Evolutionary conservation across 2,113 vertebrate species (phyloP).

Genomic region (Podiceps cristatus): DNA sequence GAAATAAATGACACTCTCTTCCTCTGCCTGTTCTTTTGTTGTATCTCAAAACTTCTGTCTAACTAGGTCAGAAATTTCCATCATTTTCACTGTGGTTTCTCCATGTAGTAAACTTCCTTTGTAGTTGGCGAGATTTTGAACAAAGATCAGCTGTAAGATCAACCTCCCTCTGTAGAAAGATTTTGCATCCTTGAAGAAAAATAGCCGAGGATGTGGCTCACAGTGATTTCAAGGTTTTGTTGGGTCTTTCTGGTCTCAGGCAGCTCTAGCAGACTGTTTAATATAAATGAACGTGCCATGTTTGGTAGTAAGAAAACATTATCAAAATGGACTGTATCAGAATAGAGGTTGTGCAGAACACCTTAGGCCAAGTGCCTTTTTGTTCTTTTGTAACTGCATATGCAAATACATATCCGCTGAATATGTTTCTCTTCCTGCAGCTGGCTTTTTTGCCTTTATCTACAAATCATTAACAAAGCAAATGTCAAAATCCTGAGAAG

Average conservation of each 20-base stretch:
- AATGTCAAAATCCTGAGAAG: neutral
- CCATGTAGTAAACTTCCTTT: neutral
- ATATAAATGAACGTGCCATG: neutral
- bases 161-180: neutral
- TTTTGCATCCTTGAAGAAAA: neutral
- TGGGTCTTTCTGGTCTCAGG: neutral
- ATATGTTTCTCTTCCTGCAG: neutral
- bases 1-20: neutral
- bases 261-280: neutral
- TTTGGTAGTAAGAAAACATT: slow-evolving; percentile 29
- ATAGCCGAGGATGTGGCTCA: neutral
- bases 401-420: neutral
- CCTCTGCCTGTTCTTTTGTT: neutral
- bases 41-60: neutral
- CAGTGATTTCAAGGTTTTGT: neutral
- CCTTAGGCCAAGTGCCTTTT: neutral
- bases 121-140: neutral
- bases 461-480: neutral
- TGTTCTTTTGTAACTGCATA: neutral
- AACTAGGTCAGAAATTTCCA: neutral
- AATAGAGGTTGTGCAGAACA: neutral
- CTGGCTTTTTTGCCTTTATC: neutral
- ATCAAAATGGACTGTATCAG: neutral
- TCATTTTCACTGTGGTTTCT: neutral
- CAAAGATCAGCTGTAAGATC: neutral